These are phyloP conservation scores for Mirza zaza DNA, from an alignment of 2,113 vertebrate genomes.

Conservation along the genomic window DNA sequence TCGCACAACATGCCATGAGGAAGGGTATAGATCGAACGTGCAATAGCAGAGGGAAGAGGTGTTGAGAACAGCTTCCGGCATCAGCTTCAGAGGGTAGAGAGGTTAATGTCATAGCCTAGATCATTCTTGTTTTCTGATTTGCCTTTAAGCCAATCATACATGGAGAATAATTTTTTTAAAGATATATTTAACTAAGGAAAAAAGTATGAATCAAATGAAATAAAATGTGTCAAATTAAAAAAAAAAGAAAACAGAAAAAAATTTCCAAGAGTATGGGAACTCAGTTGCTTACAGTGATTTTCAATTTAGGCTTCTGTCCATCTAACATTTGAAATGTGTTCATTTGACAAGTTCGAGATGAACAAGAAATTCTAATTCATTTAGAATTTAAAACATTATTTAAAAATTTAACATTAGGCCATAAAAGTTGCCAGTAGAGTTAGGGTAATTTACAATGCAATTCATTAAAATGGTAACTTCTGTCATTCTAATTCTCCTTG, in stretches of 20 bases:
- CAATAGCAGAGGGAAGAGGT: conserved; percentile 60
- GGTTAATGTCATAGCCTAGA: conserved; percentile 88
- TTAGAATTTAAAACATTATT: conserved; percentile 40
- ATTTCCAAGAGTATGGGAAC: conserved; percentile 84
- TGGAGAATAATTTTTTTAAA: conserved; percentile 66
- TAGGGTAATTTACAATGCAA: not conserved
- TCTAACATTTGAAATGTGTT: conserved; percentile 38
- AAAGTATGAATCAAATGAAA: conserved; percentile 69
- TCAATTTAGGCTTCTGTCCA: conserved; percentile 63
- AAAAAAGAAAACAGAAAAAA: conserved; percentile 69
- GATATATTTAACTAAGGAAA: conserved; percentile 70
- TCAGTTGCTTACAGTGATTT: conserved; percentile 74
- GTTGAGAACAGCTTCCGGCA: conserved; percentile 95
- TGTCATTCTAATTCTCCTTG: not conserved
- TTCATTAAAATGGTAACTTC: not conserved
- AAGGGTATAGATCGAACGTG: conserved; percentile 14
- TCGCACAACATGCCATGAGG: conserved; percentile 73
- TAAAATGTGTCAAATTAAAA: conserved; percentile 64
- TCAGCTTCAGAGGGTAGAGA: conserved; percentile 96
- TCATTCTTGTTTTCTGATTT: conserved; percentile 70
- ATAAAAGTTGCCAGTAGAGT: not conserved
- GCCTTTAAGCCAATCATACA: conserved; percentile 81
- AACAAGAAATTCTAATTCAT: conserved; percentile 29
- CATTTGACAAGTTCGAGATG: not conserved
- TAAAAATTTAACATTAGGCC: not conserved